phyloP scores from a whole-genome alignment of 2,113 vertebrate genomes.

The Otus sunia region DNA sequence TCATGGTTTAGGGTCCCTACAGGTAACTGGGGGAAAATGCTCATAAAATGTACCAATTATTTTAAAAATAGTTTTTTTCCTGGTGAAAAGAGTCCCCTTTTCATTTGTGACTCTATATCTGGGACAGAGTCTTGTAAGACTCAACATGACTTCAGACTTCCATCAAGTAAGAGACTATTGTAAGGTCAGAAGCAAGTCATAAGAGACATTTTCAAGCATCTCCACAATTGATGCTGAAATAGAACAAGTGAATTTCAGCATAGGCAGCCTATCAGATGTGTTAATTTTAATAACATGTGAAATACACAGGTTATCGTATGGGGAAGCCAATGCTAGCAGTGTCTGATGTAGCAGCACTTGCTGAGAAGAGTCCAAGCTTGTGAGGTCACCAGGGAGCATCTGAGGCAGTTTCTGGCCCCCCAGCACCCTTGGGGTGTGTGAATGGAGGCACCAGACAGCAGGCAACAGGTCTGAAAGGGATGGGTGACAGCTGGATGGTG shows the following conservation, averaged over 20 bases:
- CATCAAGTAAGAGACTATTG: not conserved
- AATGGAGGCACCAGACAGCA: not conserved
- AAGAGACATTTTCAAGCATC: not conserved
- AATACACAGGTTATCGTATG: not conserved
- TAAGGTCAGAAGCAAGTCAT: not conserved
- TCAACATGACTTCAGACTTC: not conserved
- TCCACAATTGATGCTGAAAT: not conserved
- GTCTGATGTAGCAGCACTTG: not conserved
- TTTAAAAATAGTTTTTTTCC: not conserved
- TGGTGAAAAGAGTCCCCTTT: not conserved
- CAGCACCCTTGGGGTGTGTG: not conserved
- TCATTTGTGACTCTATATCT: not conserved
- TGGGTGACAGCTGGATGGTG: not conserved
- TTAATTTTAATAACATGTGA: not conserved
- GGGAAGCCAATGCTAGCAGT: accelerated
- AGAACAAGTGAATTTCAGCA: not conserved
- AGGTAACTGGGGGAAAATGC: not conserved
- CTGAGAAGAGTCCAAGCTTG: not conserved
- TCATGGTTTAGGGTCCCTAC: not conserved
- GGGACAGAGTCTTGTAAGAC: not conserved
- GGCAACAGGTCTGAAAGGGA: not conserved
- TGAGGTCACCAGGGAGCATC: not conserved
- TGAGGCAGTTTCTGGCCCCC: not conserved
- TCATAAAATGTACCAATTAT: not conserved
- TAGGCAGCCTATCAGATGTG: not conserved